Conservation (phyloP, 2,113 vertebrate genomes). For the Mus pahari region DNA sequence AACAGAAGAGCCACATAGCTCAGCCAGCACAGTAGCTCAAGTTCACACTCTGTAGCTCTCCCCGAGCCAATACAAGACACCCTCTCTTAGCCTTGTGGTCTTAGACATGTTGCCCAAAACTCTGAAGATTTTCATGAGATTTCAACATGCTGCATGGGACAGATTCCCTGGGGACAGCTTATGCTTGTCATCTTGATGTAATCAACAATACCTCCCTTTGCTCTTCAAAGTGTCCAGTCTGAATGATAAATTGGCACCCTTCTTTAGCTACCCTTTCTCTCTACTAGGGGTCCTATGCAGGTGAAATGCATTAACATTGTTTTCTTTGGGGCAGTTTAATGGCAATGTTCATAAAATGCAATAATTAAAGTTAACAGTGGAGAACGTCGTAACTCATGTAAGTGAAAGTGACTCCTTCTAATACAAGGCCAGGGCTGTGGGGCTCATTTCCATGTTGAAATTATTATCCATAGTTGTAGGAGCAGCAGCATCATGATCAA, state of each 20-base stretch:
- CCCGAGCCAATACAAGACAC: not conserved
- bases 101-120: not conserved
- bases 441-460: not conserved
- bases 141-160: not conserved
- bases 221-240: not conserved
- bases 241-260: not conserved
- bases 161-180: not conserved
- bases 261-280: not conserved
- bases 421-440: not conserved
- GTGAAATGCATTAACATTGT: not conserved
- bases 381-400: not conserved
- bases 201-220: not conserved
- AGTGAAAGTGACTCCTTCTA: slow-evolving; percentile 22
- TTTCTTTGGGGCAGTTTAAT: not conserved
- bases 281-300: not conserved
- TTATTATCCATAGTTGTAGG: too few species aligned
- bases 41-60: not conserved
- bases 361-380: not conserved
- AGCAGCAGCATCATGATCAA: not conserved
- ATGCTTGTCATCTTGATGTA: not conserved
- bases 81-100: not conserved
- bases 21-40: not conserved
- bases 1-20: not conserved
- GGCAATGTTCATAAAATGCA: not conserved
- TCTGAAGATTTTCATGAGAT: not conserved